Evolutionary conservation across 2,113 vertebrate genomes (phyloP).

Genomic region (Chamaea fasciata): DNA sequence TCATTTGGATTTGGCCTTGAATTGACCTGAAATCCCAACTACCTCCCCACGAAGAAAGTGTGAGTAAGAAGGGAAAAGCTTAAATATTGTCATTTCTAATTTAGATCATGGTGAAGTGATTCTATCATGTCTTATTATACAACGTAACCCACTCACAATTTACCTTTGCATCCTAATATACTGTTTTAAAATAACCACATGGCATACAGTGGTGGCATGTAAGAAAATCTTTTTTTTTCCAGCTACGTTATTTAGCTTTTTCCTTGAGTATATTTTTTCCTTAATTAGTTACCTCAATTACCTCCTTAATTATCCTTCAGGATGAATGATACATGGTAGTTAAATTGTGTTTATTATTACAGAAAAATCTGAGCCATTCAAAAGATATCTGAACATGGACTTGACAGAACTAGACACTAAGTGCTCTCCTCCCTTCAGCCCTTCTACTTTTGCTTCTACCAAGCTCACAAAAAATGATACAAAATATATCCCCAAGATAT

Average conservation of each 20-base stretch:
- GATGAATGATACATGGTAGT: neutral
- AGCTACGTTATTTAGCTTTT: neutral
- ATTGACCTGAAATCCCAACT: constrained; percentile 2
- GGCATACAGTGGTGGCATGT: neutral
- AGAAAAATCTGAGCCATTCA: neutral
- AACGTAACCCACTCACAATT: neutral
- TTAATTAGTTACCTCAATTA: neutral
- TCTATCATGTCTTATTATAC: neutral
- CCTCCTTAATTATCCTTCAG: neutral
- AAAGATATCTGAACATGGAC: neutral
- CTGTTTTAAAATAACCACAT: neutral
- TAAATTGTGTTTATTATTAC: neutral
- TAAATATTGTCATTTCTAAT: neutral
- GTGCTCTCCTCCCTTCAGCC: neutral
- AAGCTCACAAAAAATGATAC: neutral
- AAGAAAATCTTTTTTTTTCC: neutral
- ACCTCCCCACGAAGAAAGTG: neutral
- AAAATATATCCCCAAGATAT: neutral
- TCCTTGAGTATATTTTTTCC: neutral
- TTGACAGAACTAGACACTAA: neutral
- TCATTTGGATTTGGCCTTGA: neutral
- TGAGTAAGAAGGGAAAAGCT: neutral
- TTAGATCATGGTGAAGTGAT: neutral
- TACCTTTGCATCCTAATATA: neutral
- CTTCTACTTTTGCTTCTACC: neutral